Base-by-base conservation (phyloP, 2,888 invertebrate genomes). In the Tiphia femorata region DNA sequence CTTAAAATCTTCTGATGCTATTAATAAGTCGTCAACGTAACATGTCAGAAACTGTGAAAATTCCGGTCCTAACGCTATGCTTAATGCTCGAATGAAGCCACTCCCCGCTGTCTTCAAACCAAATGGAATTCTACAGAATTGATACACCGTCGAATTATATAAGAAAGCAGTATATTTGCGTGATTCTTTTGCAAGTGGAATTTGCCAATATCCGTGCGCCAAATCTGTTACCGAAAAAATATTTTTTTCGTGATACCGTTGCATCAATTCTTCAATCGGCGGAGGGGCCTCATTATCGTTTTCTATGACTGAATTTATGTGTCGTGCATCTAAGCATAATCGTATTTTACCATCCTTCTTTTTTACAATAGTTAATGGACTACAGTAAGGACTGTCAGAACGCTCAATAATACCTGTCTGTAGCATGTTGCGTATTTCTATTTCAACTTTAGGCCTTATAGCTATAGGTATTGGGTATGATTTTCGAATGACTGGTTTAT, bases 301-400 rank as follows among this genome's bases (percentile, higher is more conserved):
- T 20, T 70, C 60, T 49, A 80, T 77, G 14, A 52, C 35, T 3
- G 49, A 58, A 58, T 79, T 79, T 5, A 78, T 42, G 51, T 55
- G 62, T 10, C 79, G 44, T 2, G 78, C 79, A 58, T 80, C 77
- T 23, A 78, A 54, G 55, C 78, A 75, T 10, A 79, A 53, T n/a
- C 78, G 43, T 0, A 78, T 61, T 10, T 63, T 51, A 3, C 71
- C 71, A 48, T 78, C 73, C 29, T 76, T 76, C 43, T 78, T 78
- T 20, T 59, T 30, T 0, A 72, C 70, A 4, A 72, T 68, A 1
- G 74, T 69, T 14, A 78, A 42, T 1, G 78, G 78, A 46, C 74
- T 77, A n/a, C 71, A 61, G 63, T 66, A 77, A 0, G 65, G 62
- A n/a, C 73, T 72, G 3, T 70, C 59, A 7, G 67, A 68, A 30